A percentile compares a stretch with the other conserved stretches of the same genome.
These are phyloP conservation scores for Zaprionus africanus DNA, from an alignment of 1,140 invertebrate species.

Conservation along the genomic window DNA sequence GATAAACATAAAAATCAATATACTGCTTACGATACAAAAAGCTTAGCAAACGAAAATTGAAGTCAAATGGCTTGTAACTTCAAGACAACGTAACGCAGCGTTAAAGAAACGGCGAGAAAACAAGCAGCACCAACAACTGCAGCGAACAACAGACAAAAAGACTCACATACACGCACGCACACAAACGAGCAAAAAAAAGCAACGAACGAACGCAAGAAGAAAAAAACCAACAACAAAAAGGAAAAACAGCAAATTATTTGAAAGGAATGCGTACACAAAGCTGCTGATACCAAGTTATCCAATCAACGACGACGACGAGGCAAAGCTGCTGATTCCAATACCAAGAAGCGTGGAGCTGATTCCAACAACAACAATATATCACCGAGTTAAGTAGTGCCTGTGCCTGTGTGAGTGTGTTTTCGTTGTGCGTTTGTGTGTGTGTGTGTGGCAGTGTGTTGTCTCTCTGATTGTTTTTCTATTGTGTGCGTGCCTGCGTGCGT, in stretches of 20 bases:
- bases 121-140: constrained; percentile 29
- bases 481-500: constrained; percentile 39
- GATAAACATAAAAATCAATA: constrained; percentile 51
- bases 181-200: constrained; percentile 18
- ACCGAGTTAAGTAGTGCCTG: constrained; percentile 12
- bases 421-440: neutral
- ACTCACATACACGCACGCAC: constrained; percentile 41
- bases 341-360: neutral
- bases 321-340: constrained; percentile 28
- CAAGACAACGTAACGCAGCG: constrained; percentile 21
- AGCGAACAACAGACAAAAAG: constrained; percentile 45
- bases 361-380: constrained; percentile 17
- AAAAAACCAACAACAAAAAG: constrained; percentile 20
- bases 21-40: constrained; percentile 30
- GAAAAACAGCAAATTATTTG: constrained; percentile 19
- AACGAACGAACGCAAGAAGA: constrained; percentile 17
- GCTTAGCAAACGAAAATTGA: constrained; percentile 32
- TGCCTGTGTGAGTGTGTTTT: constrained; percentile 6
- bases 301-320: constrained; percentile 15
- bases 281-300: constrained; percentile 26
- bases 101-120: constrained; percentile 27
- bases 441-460: constrained; percentile 28
- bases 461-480: constrained; percentile 54
- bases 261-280: constrained; percentile 19
- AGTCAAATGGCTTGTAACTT: constrained; percentile 5